Base-by-base conservation (phyloP, 2,888 invertebrate species). In the Octonoba sinensis region DNA sequence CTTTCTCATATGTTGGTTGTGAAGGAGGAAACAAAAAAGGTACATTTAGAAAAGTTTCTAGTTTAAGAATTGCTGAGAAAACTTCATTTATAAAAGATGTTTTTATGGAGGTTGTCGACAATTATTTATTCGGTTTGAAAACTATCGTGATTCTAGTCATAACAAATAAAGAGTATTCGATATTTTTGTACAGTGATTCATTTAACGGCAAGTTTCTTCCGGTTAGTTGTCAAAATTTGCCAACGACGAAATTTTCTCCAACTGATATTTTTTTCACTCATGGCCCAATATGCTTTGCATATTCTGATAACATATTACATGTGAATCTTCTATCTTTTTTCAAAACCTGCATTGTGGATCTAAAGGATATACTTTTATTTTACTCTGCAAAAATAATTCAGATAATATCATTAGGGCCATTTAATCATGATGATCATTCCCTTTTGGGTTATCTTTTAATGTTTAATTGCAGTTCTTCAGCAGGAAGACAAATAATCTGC, bases 31-130 rank as follows among this genome's bases (percentile, higher is more conserved):
- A 36, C 11, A 3, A 36, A 36, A 36, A 3, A 6, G 36, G 11
- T 3, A 36, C 36, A 36, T 62, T 62, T 27, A n/a, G 4, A 18
- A 46, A 62, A 18, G 18, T n/a, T 44, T 44, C 46, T 12, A 44
- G 6, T 44, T 1, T 62, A 13, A 62, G 46, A n/a, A 18, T 62
- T 44, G 44, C 62, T 16, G 44, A 44, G 13, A 44, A 62, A 62
- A 13, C 8, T n/a, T 11, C 27, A 1, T 60, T 13, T n/a, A 36
- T 16, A 13, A 62, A 69, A 54, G 22, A 49, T 11, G 13, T 69
- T 20, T 20, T 49, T 27, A 24, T 81, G 4, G 79, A 81, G 12
- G 54, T 49, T 36, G 56, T 62, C n/a, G 56, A 79, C 22, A 79
- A 73, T 62, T 69, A 56, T 44, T 24, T 46, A 2, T 8, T 56